A percentile compares a stretch with the other conserved stretches of the same genome.
Conservation (phyloP, 2,888 invertebrate species). For the Chrysomela aeneicollis region DNA sequence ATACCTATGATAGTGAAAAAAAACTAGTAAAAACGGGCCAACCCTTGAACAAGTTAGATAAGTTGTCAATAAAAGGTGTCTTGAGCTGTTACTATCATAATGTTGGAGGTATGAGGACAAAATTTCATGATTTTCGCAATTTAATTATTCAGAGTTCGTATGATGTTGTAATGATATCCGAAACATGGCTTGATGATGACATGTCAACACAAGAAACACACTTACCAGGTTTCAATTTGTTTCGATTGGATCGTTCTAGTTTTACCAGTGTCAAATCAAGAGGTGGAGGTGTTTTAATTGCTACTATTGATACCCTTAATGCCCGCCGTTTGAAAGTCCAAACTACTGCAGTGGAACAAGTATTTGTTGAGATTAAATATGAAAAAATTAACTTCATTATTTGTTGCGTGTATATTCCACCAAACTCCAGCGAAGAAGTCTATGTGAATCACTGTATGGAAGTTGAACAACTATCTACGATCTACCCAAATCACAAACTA, state of each 20-base stretch:
- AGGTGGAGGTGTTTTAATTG: not conserved
- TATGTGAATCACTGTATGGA: slow-evolving; percentile 4
- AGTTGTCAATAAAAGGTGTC: slow-evolving; percentile 8
- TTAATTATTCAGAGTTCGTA: slow-evolving; percentile 6
- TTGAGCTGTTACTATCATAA: slow-evolving; percentile 14
- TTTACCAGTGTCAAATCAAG: no score
- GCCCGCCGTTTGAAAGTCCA: slow-evolving; percentile 4
- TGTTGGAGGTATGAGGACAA: slow-evolving; percentile 5
- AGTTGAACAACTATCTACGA: slow-evolving; percentile 1
- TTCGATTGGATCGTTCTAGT: no score
- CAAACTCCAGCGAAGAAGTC: slow-evolving; percentile 6
- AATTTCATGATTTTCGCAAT: slow-evolving; percentile 4
- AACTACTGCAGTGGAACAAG: slow-evolving; percentile 12
- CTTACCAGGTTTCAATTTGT: no score
- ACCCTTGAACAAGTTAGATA: not conserved
- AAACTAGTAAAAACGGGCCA: slow-evolving; percentile 2
- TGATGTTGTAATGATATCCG: slow-evolving; percentile 10
- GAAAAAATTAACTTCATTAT: slow-evolving; percentile 11
- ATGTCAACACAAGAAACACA: slow-evolving; percentile 13
- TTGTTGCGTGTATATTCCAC: slow-evolving; percentile 12
- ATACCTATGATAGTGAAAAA: slow-evolving; percentile 15
- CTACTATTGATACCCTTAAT: slow-evolving; percentile 16
- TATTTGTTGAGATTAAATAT: slow-evolving; percentile 14
- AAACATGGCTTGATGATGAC: slow-evolving; percentile 13
- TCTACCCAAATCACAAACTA: slow-evolving; percentile 4